A percentile compares a stretch with the other conserved stretches of the same genome.
These are phyloP conservation scores for Hydrophis major DNA, from an alignment of 2,797 vertebrate species.

Conservation along the genomic window DNA sequence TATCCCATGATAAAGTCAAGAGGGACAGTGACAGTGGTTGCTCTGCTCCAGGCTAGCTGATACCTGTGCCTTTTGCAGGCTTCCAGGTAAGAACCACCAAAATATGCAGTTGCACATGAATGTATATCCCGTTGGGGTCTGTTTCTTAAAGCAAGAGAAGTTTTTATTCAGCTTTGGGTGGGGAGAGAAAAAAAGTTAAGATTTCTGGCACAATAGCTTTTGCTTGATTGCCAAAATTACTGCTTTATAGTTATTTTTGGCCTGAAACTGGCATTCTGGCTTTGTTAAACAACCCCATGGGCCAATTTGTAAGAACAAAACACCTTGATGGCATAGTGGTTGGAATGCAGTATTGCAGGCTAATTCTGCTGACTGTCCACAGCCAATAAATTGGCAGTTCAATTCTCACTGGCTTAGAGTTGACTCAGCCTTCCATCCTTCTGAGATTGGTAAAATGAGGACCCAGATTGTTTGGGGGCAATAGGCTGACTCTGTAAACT, in stretches of 20 bases:
- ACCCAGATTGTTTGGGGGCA: background rate
- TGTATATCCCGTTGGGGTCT: rapidly evolving
- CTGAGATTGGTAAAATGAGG: background rate
- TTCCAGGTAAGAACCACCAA: slow-evolving; percentile 72
- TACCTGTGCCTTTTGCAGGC: slow-evolving; percentile 89
- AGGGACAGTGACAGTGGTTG: slow-evolving; percentile 86
- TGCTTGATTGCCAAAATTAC: background rate
- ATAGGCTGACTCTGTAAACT: background rate
- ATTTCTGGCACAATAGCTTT: background rate
- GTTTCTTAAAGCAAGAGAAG: background rate
- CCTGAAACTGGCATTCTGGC: background rate
- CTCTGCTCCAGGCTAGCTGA: slow-evolving; percentile 92
- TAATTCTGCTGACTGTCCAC: background rate
- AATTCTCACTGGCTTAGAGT: background rate
- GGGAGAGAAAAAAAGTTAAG: background rate
- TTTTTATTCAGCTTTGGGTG: background rate
- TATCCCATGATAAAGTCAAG: slow-evolving; percentile 81
- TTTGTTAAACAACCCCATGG: slow-evolving; percentile 26
- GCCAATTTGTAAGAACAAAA: background rate
- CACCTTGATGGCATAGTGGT: background rate
- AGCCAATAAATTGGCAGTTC: background rate
- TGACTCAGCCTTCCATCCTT: background rate
- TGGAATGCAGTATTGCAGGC: background rate
- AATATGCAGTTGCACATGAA: rapidly evolving
- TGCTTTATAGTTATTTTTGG: slow-evolving; percentile 17